Percentiles rank a stretch among this genome's conserved stretches.
These are phyloP conservation scores for Lineus longissimus DNA, from an alignment of 1,140 invertebrate genomes.

Conservation along the genomic window DNA sequence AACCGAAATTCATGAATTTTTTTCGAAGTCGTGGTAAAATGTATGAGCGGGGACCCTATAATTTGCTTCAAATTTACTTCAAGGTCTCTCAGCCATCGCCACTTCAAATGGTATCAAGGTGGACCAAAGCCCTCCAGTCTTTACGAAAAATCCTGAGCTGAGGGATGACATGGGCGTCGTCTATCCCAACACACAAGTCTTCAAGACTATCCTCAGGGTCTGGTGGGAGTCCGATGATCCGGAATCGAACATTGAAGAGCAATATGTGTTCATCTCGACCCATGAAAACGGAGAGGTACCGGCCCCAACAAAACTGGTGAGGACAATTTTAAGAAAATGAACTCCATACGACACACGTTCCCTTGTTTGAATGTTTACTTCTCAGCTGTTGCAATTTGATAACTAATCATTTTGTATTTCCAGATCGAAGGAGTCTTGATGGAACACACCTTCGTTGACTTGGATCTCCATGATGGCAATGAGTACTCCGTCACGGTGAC, in stretches of 20 bases:
- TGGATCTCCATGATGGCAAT: constrained; percentile 28
- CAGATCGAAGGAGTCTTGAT: constrained; percentile 13
- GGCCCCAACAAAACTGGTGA: constrained; percentile 18
- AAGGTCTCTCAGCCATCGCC: constrained; percentile 7
- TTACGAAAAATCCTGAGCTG: constrained; percentile 11
- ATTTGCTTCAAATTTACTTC: background rate
- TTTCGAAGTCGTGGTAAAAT: too few species aligned
- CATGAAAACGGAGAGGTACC: constrained; percentile 24
- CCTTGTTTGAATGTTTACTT: too few species aligned
- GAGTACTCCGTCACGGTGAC: constrained; percentile 25
- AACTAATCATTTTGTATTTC: too few species aligned
- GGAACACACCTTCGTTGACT: constrained; percentile 19
- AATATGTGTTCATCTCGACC: constrained; percentile 26
- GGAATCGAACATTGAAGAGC: constrained; percentile 24
- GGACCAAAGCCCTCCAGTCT: constrained; percentile 18
- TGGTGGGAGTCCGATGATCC: constrained; percentile 20
- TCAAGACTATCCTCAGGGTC: constrained; percentile 18
- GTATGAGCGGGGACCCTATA: too few species aligned
- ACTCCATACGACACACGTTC: too few species aligned
- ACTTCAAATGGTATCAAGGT: constrained; percentile 27
- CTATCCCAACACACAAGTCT: constrained; percentile 8
- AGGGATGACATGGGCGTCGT: constrained; percentile 4
- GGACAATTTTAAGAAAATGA: background rate
- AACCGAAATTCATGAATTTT: too few species aligned
- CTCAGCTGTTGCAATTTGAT: too few species aligned